phyloP scores from a whole-genome alignment of 2,797 vertebrate species.

The Rhynchonycteris naso region DNA sequence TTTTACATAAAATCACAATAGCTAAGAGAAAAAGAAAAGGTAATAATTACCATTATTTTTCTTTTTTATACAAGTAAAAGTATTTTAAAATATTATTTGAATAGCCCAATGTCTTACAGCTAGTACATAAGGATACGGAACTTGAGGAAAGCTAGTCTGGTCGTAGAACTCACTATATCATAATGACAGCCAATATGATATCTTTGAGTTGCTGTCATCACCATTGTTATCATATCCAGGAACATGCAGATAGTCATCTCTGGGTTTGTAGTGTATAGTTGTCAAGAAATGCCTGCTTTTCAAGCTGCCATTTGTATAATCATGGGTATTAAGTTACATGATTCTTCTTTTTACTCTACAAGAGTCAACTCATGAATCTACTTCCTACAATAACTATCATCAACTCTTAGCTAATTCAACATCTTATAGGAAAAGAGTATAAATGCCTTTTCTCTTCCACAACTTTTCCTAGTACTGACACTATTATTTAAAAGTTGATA shows the following conservation, averaged over 20 bases:
- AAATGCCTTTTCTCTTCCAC: neutral
- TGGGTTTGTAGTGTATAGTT: neutral
- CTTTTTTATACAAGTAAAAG: neutral
- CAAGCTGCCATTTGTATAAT: neutral
- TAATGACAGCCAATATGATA: neutral
- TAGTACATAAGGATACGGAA: neutral
- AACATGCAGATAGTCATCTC: neutral
- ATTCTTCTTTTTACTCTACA: neutral
- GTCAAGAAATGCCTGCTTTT: neutral
- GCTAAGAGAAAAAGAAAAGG: neutral
- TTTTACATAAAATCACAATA: neutral
- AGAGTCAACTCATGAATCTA: neutral
- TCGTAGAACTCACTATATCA: neutral
- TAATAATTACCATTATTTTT: neutral
- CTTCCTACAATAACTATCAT: neutral
- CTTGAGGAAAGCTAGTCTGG: neutral
- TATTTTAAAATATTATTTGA: neutral
- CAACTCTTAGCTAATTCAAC: neutral
- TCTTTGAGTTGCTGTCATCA: neutral
- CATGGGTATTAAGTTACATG: neutral
- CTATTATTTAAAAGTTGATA: neutral
- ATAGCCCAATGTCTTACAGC: neutral
- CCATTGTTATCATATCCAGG: accelerated
- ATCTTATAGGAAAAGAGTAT: neutral
- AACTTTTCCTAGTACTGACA: neutral